phyloP scores from a whole-genome alignment of 2,113 vertebrate genomes.

The Mellivora capensis region DNA sequence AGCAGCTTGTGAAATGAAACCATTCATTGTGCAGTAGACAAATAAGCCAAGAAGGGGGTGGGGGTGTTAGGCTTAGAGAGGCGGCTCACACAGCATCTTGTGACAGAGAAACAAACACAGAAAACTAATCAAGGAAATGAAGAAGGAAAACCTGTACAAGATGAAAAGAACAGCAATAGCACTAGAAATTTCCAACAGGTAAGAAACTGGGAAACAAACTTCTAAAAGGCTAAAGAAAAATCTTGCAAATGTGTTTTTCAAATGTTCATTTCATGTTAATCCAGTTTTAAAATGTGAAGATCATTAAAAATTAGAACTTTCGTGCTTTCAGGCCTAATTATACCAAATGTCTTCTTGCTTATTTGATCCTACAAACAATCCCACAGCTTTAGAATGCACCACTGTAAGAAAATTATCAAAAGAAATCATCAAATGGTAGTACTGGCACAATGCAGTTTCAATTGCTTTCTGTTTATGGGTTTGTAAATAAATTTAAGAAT shows the following conservation, averaged over 20 bases:
- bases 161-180: slow-evolving; percentile 43
- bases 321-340: background rate
- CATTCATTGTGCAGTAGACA: slow-evolving; percentile 46
- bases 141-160: background rate
- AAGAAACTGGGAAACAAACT: slow-evolving; percentile 69
- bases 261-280: slow-evolving; percentile 41
- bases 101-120: slow-evolving; percentile 13
- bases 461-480: background rate
- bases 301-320: slow-evolving; percentile 25
- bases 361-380: background rate
- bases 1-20: slow-evolving; percentile 39
- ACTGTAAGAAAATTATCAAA: background rate
- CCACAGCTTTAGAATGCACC: background rate
- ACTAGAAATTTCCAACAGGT: slow-evolving; percentile 74
- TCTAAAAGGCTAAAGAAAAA: background rate
- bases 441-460: background rate
- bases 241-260: slow-evolving; percentile 54
- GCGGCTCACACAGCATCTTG: background rate
- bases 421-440: slow-evolving; percentile 11
- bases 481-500: slow-evolving; percentile 30
- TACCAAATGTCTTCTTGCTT: background rate
- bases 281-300: slow-evolving; percentile 31
- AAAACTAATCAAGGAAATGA: slow-evolving; percentile 44
- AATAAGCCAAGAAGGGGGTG: slow-evolving; percentile 31
- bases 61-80: background rate